These are phyloP conservation scores for Agriopis aurantiaria DNA, from an alignment of 2,888 invertebrate genomes.

Conservation along the genomic window DNA sequence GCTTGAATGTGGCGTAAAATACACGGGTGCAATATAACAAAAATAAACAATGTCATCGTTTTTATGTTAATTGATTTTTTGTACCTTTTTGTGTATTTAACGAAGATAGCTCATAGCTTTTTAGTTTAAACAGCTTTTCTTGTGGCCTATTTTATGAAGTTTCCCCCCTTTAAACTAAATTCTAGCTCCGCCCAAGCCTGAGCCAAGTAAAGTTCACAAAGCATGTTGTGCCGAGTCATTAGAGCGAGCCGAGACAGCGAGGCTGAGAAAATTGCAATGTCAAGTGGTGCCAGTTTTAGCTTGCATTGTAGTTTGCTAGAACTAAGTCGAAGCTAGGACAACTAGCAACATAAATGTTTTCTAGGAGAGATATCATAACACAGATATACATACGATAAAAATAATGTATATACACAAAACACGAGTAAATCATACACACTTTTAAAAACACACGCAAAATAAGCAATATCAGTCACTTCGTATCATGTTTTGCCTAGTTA, in stretches of 20 bases:
- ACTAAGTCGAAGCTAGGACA: slow-evolving; percentile 9
- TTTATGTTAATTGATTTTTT: too few species aligned
- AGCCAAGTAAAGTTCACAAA: slow-evolving; percentile 34
- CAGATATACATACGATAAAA: too few species aligned
- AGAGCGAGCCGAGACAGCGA: slow-evolving; percentile 52
- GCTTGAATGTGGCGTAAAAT: too few species aligned
- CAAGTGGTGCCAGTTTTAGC: slow-evolving; percentile 55
- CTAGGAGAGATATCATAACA: background rate
- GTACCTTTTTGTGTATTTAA: too few species aligned
- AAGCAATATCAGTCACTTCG: too few species aligned
- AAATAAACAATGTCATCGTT: too few species aligned
- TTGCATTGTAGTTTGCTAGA: slow-evolving; percentile 27
- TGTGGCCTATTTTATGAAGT: background rate
- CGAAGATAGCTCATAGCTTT: too few species aligned
- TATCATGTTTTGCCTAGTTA: too few species aligned
- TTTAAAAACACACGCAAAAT: too few species aligned
- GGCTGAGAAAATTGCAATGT: slow-evolving; percentile 63
- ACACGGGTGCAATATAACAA: too few species aligned
- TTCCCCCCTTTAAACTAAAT: background rate
- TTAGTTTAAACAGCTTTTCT: background rate
- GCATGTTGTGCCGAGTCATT: slow-evolving; percentile 58
- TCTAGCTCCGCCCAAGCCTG: background rate
- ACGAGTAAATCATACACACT: too few species aligned
- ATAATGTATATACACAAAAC: too few species aligned
- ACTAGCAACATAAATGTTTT: background rate